These are phyloP conservation scores for Branchellion lobata DNA, from an alignment of 2,888 invertebrate species.

Conservation along the genomic window DNA sequence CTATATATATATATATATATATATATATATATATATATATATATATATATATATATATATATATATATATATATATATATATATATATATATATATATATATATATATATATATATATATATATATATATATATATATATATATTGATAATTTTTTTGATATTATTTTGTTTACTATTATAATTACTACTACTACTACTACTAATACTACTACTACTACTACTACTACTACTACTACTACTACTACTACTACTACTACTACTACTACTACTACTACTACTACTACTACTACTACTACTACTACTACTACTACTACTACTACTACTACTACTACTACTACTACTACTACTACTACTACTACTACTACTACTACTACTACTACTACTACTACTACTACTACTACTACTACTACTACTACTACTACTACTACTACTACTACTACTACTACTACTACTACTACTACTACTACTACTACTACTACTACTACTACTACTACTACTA, in stretches of 20 bases:
- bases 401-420: not conserved
- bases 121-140: too few relatives aligned
- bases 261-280: not conserved
- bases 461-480: not conserved
- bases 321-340: not conserved
- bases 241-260: not conserved
- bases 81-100: too few relatives aligned
- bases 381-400: not conserved
- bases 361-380: not conserved
- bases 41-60: too few relatives aligned
- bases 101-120: too few relatives aligned
- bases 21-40: too few relatives aligned
- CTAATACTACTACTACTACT: not conserved
- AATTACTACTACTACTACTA: not conserved
- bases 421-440: slow-evolving; percentile 1
- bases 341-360: not conserved
- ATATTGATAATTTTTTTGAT: too few relatives aligned
- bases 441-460: not conserved
- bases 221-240: not conserved
- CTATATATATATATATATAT: too few relatives aligned
- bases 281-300: not conserved
- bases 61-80: too few relatives aligned
- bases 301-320: not conserved
- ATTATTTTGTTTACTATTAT: too few relatives aligned
- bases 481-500: not conserved